Evolutionary conservation across 2,797 vertebrate species (phyloP), one percentile per base, ranked within the genome.

Genomic region (Parotocinclus haroldoi): DNA sequence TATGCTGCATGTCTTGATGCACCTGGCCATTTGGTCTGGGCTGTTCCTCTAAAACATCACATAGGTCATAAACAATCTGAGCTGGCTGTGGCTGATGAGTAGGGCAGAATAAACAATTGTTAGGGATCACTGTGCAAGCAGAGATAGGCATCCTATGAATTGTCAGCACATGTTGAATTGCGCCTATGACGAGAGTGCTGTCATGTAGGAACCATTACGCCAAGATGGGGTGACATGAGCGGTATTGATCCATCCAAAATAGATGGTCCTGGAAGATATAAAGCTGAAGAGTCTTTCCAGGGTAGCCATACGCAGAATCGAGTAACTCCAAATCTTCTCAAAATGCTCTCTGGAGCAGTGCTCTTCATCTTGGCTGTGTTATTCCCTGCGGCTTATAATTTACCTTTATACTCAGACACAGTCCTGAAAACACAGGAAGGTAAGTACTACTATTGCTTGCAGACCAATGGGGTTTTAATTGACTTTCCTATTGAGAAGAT

Each of bases 101-200:
- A 73, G 71, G 14, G 58, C 55, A 80, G 78, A 80, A 85, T 71
- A 87, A 92, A 91, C 89, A 91, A 91, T 91, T 91, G 87, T 89
- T 85, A 87, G 81, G 78, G 63, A 69, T 64, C 79, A 78, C 90
- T 92, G 90, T 81, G 79, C 86, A 90, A 91, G 87, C 88, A 88
- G 76, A 89, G 90, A 92, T 92, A 91, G 88, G 79, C 77, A 68
- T 14, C 9, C 37, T 70, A 66, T 82, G 77, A 85, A 87, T 88
- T 83, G 89, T 89, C 84, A 86, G 79, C 72, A 11, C 78, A 72
- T 51, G 67, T 76, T 86, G 84, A 89, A 89, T 87, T 76, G 83
- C 77, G 74, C 83, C 81, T 66, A 63, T 89, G 89, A 91, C 83
- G 82, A 85, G 81, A 66, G 74, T 78, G 79, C 83, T 85, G 78